Conservation (phyloP, 2,113 vertebrate genomes). For the Echinops telfairi region DNA sequence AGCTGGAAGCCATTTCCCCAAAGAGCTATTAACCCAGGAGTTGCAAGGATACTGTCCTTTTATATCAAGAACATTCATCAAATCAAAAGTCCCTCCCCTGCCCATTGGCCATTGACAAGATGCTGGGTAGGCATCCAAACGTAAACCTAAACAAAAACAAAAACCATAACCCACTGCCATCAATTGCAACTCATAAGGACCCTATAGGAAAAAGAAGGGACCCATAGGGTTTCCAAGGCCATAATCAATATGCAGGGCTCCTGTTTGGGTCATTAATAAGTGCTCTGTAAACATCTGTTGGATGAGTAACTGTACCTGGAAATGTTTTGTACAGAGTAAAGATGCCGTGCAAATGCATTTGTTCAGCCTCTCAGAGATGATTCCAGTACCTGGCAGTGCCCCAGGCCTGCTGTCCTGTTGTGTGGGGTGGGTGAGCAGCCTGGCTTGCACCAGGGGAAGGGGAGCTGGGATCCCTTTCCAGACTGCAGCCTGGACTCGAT, state of each 20-base stretch:
- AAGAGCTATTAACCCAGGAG: slow-evolving; percentile 21
- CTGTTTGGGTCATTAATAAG: background rate
- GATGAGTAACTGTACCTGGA: background rate
- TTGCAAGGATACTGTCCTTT: background rate
- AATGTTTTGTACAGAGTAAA: background rate
- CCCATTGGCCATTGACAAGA: background rate
- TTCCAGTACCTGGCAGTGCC: background rate
- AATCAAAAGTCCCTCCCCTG: slow-evolving; percentile 64
- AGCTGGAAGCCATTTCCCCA: slow-evolving; percentile 59
- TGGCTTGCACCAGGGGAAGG: background rate
- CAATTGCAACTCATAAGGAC: background rate
- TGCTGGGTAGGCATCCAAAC: fast-evolving
- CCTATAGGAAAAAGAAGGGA: too few relatives aligned
- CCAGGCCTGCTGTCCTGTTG: too few relatives aligned
- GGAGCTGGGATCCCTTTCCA: background rate
- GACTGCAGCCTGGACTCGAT: background rate
- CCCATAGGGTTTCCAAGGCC: too few relatives aligned
- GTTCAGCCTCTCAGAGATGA: background rate
- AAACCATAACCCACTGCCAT: background rate
- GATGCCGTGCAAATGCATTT: background rate
- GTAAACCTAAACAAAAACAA: background rate
- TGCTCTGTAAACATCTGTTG: background rate
- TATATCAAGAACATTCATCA: background rate
- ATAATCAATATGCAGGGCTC: background rate
- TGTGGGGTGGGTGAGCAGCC: background rate